A percentile compares a stretch with the other conserved stretches of the same genome.
Evolutionary conservation across 2,888 invertebrate species (phyloP).

Genomic region (Lasioglossum marginatum): DNA sequence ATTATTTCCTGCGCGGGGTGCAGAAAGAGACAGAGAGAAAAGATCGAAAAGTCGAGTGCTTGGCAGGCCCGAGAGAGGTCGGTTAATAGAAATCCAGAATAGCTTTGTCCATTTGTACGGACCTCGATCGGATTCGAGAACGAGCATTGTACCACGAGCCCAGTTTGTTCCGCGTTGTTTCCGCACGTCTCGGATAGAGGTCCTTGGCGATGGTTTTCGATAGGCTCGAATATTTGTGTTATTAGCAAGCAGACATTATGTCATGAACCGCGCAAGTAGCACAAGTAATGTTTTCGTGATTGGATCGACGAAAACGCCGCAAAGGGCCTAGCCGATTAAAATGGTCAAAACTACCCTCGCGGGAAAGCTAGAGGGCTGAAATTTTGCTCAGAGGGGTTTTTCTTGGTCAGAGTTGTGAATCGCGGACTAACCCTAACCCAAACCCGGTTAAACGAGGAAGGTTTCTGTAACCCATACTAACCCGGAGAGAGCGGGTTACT

Average conservation of each 20-base stretch:
- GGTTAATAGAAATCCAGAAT: constrained; percentile 68
- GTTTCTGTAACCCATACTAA: too few relatives aligned
- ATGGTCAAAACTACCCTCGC: too few relatives aligned
- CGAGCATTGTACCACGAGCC: constrained; percentile 57
- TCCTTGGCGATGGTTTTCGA: constrained; percentile 58
- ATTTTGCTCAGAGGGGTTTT: too few relatives aligned
- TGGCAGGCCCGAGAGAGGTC: constrained; percentile 31
- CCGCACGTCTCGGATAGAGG: constrained; percentile 51
- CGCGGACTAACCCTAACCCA: too few relatives aligned
- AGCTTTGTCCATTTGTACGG: constrained; percentile 62
- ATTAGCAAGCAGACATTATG: neutral
- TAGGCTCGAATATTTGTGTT: constrained; percentile 13
- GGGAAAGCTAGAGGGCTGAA: too few relatives aligned
- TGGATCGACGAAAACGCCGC: neutral
- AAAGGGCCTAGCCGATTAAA: too few relatives aligned
- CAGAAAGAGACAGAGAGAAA: constrained; percentile 12
- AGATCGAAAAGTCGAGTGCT: constrained; percentile 62
- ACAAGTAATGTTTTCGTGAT: too few relatives aligned
- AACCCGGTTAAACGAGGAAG: too few relatives aligned
- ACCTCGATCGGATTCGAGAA: constrained; percentile 25
- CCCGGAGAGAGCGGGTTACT: too few relatives aligned
- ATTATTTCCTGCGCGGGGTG: constrained; percentile 44
- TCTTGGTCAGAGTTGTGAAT: too few relatives aligned
- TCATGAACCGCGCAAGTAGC: too few relatives aligned
- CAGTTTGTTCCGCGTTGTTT: constrained; percentile 56